Evolutionary conservation across 2,797 vertebrate species (phyloP).

Genomic region (Oreortyx pictus): DNA sequence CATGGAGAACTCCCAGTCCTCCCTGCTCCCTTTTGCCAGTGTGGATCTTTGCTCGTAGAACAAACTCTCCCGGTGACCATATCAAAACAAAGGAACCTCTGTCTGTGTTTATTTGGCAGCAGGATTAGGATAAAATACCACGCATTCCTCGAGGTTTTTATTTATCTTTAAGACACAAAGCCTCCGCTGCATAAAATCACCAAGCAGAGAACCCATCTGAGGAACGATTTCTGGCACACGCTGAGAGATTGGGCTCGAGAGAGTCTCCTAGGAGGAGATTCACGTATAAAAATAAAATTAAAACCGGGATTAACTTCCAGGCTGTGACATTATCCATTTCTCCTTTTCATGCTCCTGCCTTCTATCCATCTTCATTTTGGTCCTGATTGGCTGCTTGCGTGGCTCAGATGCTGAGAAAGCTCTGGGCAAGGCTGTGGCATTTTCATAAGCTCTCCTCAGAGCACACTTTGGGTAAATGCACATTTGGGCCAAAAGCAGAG

Average conservation of each 20-base stretch:
- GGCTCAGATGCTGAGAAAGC: neutral
- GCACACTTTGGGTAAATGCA: neutral
- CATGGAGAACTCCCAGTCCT: conserved; percentile 12
- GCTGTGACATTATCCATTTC: conserved; percentile 27
- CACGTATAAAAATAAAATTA: conserved; percentile 23
- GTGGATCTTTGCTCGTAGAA: conserved; percentile 33
- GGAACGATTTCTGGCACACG: conserved; percentile 40
- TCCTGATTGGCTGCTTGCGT: neutral
- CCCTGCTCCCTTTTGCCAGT: neutral
- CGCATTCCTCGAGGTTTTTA: conserved; percentile 7
- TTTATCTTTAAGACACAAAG: conserved; percentile 39
- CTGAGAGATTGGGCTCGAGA: neutral
- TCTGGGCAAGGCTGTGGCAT: neutral
- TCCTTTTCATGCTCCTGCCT: conserved; percentile 1
- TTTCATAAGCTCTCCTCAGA: neutral
- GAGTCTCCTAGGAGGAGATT: neutral
- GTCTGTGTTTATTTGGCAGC: conserved; percentile 52
- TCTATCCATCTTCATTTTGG: conserved; percentile 3
- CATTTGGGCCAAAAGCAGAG: too few species aligned
- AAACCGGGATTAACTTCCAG: conserved; percentile 48
- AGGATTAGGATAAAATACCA: conserved; percentile 53
- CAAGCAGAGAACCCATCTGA: conserved; percentile 18
- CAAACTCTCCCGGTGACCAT: conserved; percentile 24
- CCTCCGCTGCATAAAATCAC: neutral
- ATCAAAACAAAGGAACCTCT: conserved; percentile 46